Evolutionary conservation across 2,113 vertebrate genomes (phyloP).

Genomic region (Paradoxurus hermaphroditus): DNA sequence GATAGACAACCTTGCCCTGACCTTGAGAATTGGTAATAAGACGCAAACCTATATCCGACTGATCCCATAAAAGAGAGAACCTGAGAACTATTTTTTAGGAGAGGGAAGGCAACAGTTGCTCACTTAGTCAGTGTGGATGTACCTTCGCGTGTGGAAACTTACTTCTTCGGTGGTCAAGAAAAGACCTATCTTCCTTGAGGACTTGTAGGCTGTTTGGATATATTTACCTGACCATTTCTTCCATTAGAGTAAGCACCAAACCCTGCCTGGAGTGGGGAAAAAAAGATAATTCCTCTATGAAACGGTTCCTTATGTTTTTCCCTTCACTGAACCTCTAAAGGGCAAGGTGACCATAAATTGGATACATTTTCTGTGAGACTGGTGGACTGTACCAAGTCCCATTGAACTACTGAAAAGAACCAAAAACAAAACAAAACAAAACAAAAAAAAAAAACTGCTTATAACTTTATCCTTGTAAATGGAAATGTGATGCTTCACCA

Average conservation of each 20-base stretch:
- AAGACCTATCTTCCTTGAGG: background rate
- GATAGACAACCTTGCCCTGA: background rate
- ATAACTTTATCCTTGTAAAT: background rate
- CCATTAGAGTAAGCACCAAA: background rate
- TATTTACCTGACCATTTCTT: background rate
- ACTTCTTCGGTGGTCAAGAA: background rate
- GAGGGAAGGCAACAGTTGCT: background rate
- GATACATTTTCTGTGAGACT: background rate
- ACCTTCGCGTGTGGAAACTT: background rate
- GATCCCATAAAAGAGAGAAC: background rate
- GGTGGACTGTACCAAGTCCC: background rate
- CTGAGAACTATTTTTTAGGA: background rate
- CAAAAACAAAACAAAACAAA: no score
- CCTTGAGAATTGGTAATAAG: background rate
- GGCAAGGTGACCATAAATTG: background rate
- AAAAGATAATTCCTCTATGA: background rate
- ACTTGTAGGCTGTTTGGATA: background rate
- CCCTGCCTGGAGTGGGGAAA: background rate
- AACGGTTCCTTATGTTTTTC: background rate
- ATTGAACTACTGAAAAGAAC: background rate
- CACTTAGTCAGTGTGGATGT: background rate
- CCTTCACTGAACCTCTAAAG: background rate
- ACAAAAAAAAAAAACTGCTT: background rate
- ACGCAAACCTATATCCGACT: background rate
- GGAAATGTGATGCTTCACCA: background rate